Evolutionary conservation across 2,113 vertebrate genomes (phyloP).

Genomic region (Callopanchax toddi): DNA sequence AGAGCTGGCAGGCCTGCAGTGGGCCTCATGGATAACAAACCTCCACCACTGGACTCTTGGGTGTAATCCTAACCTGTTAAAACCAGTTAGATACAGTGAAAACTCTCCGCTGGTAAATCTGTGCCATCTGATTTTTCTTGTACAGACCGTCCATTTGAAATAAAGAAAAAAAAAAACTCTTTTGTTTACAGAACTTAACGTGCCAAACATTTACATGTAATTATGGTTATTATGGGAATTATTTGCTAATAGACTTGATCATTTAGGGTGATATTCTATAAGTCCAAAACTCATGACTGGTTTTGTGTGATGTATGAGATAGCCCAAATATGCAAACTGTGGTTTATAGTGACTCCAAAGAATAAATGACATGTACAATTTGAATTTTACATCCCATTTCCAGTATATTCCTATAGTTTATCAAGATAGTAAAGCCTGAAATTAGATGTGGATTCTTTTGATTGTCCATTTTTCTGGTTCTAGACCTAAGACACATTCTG

Average conservation of each 20-base stretch:
- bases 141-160: constrained; percentile 38
- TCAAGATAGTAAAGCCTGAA: constrained; percentile 21
- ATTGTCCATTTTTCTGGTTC: constrained; percentile 30
- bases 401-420: constrained; percentile 36
- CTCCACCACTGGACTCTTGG: constrained; percentile 83
- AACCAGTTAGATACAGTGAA: constrained; percentile 35
- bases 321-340: constrained; percentile 69
- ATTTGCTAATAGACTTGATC: constrained; percentile 46
- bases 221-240: constrained; percentile 36
- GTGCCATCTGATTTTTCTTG: constrained; percentile 53
- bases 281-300: constrained; percentile 23
- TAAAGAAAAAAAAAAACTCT: constrained; percentile 31
- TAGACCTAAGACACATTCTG: constrained; percentile 26
- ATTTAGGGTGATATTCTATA: constrained; percentile 38
- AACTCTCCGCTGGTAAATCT: constrained; percentile 54
- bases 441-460: constrained; percentile 24
- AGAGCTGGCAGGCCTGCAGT: constrained; percentile 80
- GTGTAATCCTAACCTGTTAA: constrained; percentile 65
- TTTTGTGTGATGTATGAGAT: constrained; percentile 43
- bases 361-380: constrained; percentile 51
- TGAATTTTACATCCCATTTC: constrained; percentile 39
- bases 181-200: constrained; percentile 61
- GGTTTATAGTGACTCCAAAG: constrained; percentile 59
- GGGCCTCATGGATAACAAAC: constrained; percentile 82
- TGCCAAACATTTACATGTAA: constrained; percentile 69